Percentiles rank a stretch among this genome's conserved stretches.
These are phyloP conservation scores for Melanargia galathea DNA, from an alignment of 2,888 invertebrate genomes.

Conservation along the genomic window DNA sequence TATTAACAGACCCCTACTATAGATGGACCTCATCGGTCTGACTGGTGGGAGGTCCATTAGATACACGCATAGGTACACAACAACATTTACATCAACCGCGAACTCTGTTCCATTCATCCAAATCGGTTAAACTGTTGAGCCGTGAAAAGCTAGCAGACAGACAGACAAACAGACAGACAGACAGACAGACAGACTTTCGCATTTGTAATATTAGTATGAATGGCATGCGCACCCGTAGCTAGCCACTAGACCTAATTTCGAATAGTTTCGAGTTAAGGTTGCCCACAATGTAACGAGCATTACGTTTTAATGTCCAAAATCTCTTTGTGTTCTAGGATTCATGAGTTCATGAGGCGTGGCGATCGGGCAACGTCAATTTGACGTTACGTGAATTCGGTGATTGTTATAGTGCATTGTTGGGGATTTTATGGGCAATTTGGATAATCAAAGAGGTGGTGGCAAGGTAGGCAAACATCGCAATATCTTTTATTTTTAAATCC, in stretches of 20 bases:
- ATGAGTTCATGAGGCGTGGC: slow-evolving; percentile 51
- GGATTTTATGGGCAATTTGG: slow-evolving; percentile 15
- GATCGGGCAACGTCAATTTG: slow-evolving; percentile 34
- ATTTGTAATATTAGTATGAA: too few relatives aligned
- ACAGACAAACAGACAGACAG: too few relatives aligned
- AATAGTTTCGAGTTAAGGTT: slow-evolving; percentile 29
- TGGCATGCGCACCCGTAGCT: background rate
- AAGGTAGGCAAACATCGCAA: background rate
- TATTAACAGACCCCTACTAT: too few relatives aligned
- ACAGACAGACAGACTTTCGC: too few relatives aligned
- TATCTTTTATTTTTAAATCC: too few relatives aligned
- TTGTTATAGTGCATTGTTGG: slow-evolving; percentile 31
- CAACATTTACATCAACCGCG: too few relatives aligned
- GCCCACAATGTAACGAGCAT: slow-evolving; percentile 31
- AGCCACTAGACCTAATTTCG: slow-evolving; percentile 28
- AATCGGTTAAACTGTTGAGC: too few relatives aligned
- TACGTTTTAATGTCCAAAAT: slow-evolving; percentile 41
- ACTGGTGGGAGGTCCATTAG: too few relatives aligned
- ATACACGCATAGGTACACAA: too few relatives aligned
- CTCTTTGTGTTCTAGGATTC: slow-evolving; percentile 46
- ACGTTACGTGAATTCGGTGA: slow-evolving; percentile 37
- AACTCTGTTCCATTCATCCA: too few relatives aligned
- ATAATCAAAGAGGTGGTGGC: background rate
- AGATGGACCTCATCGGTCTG: too few relatives aligned
- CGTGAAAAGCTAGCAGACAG: too few relatives aligned